phyloP scores from a whole-genome alignment of 1,140 invertebrate species.

The Papilio dardanus region DNA sequence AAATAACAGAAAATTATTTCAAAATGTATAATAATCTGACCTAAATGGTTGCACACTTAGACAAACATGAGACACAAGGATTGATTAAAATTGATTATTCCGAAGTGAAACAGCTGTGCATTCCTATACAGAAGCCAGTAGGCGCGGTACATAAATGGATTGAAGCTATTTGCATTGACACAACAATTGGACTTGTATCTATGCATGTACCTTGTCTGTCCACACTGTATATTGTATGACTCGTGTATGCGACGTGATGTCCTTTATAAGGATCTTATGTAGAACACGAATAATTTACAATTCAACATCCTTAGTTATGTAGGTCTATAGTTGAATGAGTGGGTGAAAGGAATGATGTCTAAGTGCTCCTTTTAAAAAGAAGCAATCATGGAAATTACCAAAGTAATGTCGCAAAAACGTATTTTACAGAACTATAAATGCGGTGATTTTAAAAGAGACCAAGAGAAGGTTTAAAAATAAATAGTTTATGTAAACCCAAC shows the following conservation, averaged over 20 bases:
- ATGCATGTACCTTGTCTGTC: conserved; percentile 3
- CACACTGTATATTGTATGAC: conserved; percentile 25
- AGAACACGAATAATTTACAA: background rate
- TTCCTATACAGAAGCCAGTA: background rate
- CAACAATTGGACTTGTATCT: conserved; percentile 49
- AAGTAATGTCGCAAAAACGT: background rate
- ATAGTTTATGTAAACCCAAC: background rate
- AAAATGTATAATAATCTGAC: too few relatives aligned
- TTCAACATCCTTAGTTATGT: background rate
- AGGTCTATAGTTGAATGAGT: background rate
- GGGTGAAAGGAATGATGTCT: background rate
- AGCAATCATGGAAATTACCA: background rate
- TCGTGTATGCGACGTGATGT: conserved; percentile 9
- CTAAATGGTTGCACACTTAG: background rate
- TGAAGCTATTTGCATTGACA: conserved; percentile 66
- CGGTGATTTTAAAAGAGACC: background rate
- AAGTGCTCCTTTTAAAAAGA: background rate
- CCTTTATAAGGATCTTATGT: background rate
- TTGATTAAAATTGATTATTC: background rate
- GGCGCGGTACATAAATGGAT: conserved; percentile 47
- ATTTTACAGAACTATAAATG: background rate
- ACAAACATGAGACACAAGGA: background rate
- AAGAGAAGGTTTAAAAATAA: background rate
- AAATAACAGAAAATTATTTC: too few relatives aligned
- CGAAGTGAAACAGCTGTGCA: conserved; percentile 21